Evolutionary conservation across 2,113 vertebrate species (phyloP).

Genomic region (Columba janthina): DNA sequence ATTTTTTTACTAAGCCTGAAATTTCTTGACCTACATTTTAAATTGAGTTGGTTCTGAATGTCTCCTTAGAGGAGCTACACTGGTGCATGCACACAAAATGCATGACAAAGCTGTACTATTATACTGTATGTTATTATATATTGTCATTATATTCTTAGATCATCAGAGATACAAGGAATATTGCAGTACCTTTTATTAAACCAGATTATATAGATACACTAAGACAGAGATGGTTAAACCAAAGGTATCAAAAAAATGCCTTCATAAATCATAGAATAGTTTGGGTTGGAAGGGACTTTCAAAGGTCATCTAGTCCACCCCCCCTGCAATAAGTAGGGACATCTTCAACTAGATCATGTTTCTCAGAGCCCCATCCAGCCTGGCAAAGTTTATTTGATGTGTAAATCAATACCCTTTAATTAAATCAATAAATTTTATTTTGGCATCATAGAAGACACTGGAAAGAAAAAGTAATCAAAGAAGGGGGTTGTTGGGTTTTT

Average conservation of each 20-base stretch:
- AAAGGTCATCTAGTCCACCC: too few species aligned
- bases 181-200: neutral
- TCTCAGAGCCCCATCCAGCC: too few species aligned
- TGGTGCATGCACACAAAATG: neutral
- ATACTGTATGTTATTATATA: neutral
- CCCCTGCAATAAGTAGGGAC: too few species aligned
- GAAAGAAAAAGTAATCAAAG: neutral
- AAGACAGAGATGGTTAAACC: neutral
- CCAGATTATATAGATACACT: neutral
- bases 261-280: too few species aligned
- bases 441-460: neutral
- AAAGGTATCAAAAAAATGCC: neutral
- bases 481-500: neutral
- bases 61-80: neutral
- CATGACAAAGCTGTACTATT: neutral
- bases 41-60: neutral
- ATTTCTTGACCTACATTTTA: constrained; percentile 43
- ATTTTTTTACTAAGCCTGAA: constrained; percentile 54
- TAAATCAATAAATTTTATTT: neutral
- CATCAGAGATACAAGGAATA: neutral
- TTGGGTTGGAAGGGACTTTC: too few species aligned
- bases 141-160: neutral
- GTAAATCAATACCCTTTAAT: neutral
- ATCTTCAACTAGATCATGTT: too few species aligned
- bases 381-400: neutral